A percentile compares a stretch with the other conserved stretches of the same genome.
Evolutionary conservation across 2,888 invertebrate genomes (phyloP).

Genomic region (Sepioteuthis lessoniana): DNA sequence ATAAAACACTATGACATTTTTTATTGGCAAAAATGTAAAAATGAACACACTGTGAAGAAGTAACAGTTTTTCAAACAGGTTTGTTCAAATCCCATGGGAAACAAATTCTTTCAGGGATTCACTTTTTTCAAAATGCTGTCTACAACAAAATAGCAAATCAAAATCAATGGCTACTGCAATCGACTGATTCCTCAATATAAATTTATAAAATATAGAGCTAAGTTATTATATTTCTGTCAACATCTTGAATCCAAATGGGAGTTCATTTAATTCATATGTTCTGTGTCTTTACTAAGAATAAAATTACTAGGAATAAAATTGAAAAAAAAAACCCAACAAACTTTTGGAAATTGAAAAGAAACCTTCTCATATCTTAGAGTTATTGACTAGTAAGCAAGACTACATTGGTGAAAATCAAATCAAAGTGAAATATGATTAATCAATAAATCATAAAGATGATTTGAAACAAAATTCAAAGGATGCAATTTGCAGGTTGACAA

Average conservation of each 20-base stretch:
- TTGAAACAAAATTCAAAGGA: neutral
- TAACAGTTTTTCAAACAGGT: neutral
- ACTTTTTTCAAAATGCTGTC: neutral
- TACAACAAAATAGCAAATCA: neutral
- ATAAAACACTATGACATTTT: neutral
- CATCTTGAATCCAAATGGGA: neutral
- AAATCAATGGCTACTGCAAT: neutral
- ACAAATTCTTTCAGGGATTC: neutral
- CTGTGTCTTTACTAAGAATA: neutral
- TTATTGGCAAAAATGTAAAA: neutral
- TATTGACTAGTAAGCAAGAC: neutral
- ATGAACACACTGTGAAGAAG: neutral
- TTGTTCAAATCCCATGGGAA: neutral
- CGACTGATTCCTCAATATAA: neutral
- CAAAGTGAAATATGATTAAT: too few species aligned
- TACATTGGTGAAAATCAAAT: too few species aligned
- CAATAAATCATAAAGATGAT: neutral
- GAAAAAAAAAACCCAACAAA: too few species aligned
- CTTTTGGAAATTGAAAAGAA: neutral
- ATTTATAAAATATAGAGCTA: neutral
- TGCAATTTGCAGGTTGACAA: neutral
- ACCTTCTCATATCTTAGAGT: neutral
- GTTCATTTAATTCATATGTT: neutral
- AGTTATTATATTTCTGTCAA: neutral
- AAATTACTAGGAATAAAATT: too few species aligned